These are phyloP conservation scores for Oryzias dopingdopingensis DNA, from an alignment of 2,797 vertebrate genomes.

Conservation along the genomic window DNA sequence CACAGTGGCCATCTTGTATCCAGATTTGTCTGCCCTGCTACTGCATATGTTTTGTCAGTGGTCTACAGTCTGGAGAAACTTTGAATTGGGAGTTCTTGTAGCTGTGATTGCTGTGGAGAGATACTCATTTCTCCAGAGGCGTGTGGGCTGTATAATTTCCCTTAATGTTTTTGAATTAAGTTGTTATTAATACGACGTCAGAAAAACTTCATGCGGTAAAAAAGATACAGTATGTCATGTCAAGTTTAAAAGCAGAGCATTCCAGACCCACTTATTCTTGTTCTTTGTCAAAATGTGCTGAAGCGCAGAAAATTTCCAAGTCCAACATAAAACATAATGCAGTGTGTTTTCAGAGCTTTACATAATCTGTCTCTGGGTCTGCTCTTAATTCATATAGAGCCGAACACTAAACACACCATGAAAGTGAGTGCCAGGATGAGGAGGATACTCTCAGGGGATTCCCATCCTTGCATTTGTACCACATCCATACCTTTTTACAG, in stretches of 20 bases:
- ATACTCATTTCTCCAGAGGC: conserved; percentile 46
- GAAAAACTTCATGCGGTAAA: conserved; percentile 12
- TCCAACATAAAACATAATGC: conserved; percentile 40
- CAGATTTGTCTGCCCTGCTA: conserved; percentile 74
- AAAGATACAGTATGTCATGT: conserved; percentile 2
- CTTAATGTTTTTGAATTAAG: conserved; percentile 33
- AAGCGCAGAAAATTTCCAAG: conserved; percentile 33
- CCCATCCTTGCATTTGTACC: conserved; percentile 64
- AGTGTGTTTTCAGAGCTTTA: conserved; percentile 63
- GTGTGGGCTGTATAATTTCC: conserved; percentile 4
- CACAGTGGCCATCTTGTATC: conserved; percentile 81
- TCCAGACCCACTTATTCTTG: conserved; percentile 15
- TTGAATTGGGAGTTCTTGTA: conserved; percentile 69
- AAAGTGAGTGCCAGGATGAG: conserved; percentile 70
- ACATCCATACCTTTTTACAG: conserved; percentile 77
- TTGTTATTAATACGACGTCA: conserved; percentile 9
- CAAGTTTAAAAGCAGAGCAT: conserved; percentile 20
- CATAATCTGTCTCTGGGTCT: conserved; percentile 56
- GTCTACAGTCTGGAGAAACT: conserved; percentile 55
- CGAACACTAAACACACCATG: conserved; percentile 73
- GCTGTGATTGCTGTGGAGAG: conserved; percentile 57
- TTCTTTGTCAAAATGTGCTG: conserved; percentile 27
- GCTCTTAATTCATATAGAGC: conserved; percentile 67
- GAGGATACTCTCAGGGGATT: conserved; percentile 63
- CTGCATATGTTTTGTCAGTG: conserved; percentile 72